phyloP scores from a whole-genome alignment of 2,888 invertebrate genomes.

The Apamea monoglypha region DNA sequence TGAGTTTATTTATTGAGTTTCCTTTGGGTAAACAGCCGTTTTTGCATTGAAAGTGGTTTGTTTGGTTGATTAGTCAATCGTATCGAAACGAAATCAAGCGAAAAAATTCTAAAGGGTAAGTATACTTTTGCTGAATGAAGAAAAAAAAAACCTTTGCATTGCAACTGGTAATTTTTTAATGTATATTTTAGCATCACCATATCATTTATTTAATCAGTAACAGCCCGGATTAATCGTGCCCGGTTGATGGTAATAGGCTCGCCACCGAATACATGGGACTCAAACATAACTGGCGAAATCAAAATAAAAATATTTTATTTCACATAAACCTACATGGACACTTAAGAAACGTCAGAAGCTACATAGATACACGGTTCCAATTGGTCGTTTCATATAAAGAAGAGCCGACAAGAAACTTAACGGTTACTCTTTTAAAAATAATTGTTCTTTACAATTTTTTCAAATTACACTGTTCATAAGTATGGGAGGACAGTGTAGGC shows the following conservation, averaged over 20 bases:
- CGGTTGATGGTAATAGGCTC: too few relatives aligned
- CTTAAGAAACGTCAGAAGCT: not conserved
- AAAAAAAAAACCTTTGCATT: not conserved
- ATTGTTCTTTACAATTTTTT: too few relatives aligned
- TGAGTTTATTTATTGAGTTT: conserved; percentile 32
- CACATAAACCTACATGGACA: not conserved
- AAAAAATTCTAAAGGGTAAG: not conserved
- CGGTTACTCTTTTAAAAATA: too few relatives aligned
- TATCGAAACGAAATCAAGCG: not conserved
- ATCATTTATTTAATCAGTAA: not conserved
- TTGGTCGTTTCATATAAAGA: too few relatives aligned
- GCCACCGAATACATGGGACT: too few relatives aligned
- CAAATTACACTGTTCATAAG: too few relatives aligned
- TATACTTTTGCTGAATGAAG: not conserved
- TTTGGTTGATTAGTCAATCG: conserved; percentile 6
- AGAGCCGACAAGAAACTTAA: too few relatives aligned
- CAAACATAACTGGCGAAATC: too few relatives aligned
- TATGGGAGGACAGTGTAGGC: too few relatives aligned
- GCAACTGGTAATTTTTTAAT: not conserved
- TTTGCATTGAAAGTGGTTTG: conserved; percentile 40
- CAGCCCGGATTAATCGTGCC: not conserved
- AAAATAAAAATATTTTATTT: too few relatives aligned
- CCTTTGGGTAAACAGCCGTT: conserved; percentile 40
- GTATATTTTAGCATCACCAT: not conserved
- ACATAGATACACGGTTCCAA: too few relatives aligned